Evolutionary conservation across 64 coral and sea anemone genomes (phyloP).

Genomic region (Platygyra sinensis): DNA sequence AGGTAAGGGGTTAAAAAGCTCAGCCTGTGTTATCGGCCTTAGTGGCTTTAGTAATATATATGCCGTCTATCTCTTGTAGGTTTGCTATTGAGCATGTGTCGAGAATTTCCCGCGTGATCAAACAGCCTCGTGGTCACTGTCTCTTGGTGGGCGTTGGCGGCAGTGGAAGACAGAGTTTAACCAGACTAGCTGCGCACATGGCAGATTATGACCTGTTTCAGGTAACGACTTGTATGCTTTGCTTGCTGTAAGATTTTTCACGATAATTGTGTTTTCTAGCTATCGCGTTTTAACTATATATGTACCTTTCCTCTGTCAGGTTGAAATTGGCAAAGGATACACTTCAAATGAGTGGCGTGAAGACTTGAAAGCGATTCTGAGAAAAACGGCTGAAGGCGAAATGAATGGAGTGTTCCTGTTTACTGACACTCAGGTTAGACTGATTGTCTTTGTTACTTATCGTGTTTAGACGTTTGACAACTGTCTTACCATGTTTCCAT

Average conservation of each 20-base stretch:
- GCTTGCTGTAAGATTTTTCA: background rate
- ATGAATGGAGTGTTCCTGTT: constrained; percentile 96
- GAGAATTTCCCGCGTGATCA: constrained; percentile 95
- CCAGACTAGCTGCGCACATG: constrained; percentile 94
- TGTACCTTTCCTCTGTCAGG: constrained; percentile 42
- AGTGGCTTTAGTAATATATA: background rate
- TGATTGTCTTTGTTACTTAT: background rate
- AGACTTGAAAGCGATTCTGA: constrained; percentile 93
- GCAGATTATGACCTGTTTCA: constrained; percentile 96
- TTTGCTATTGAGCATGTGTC: constrained; percentile 99
- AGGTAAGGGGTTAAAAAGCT: constrained; percentile 46
- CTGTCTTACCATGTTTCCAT: background rate
- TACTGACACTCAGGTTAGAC: constrained; percentile 88
- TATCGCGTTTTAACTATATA: background rate
- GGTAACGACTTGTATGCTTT: constrained; percentile 53
- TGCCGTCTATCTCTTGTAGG: constrained; percentile 33
- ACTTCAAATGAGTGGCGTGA: constrained; percentile 98
- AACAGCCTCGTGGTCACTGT: constrained; percentile 98
- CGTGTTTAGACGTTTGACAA: background rate
- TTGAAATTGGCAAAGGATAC: constrained; percentile 98
- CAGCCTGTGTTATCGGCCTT: background rate
- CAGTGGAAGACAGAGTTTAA: constrained; percentile 92
- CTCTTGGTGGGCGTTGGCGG: constrained; percentile 94
- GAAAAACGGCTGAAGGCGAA: constrained; percentile 98
- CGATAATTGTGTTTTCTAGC: background rate